Conservation (phyloP, 2,113 vertebrate genomes). For the Toxostoma redivivum region DNA sequence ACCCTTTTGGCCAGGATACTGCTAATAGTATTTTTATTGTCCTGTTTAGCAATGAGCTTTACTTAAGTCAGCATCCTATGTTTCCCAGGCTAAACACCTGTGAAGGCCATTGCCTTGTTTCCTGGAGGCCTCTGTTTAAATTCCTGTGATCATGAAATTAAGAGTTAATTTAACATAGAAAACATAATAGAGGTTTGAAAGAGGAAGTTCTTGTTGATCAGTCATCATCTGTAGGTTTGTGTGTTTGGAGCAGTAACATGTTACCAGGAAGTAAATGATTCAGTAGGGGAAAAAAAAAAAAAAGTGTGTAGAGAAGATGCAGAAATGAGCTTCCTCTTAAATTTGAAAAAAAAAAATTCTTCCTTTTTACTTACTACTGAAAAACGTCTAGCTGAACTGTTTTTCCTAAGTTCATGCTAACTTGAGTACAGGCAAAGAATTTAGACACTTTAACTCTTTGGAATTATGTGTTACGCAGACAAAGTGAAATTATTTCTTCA, state of each 20-base stretch:
- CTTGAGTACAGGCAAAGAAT: background rate
- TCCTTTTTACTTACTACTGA: background rate
- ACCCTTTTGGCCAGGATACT: background rate
- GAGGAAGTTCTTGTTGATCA: constrained; percentile 56
- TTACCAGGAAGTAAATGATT: constrained; percentile 54
- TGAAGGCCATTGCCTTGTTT: background rate
- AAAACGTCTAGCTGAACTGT: background rate
- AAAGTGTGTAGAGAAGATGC: background rate
- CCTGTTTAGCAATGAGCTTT: background rate
- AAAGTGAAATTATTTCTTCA: background rate
- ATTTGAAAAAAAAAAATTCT: background rate
- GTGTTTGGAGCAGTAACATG: background rate
- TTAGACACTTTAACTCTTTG: background rate
- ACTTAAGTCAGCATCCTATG: background rate
- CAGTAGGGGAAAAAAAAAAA: background rate
- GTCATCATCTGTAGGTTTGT: constrained; percentile 7
- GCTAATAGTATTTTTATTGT: background rate
- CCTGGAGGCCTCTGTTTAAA: constrained; percentile 4
- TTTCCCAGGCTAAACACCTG: background rate
- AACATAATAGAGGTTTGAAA: constrained; percentile 34
- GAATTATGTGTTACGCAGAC: background rate
- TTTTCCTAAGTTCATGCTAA: background rate
- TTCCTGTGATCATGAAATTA: constrained; percentile 1
- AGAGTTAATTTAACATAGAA: constrained; percentile 16
- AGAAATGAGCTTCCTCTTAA: constrained; percentile 43